Conservation (phyloP, 2,888 invertebrate genomes). For the Eutolmus rufibarbis region DNA sequence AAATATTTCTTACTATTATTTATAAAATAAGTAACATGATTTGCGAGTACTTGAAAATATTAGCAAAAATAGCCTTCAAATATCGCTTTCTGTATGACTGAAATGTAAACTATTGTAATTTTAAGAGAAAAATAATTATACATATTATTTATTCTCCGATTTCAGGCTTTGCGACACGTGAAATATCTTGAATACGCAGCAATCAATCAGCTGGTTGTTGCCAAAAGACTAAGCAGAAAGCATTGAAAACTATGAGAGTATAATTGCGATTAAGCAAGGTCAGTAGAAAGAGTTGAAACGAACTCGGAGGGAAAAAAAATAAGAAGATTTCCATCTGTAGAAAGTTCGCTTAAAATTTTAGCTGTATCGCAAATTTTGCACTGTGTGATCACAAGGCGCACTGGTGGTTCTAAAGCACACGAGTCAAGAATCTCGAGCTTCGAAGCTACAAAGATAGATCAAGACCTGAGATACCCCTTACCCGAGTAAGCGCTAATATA, state of each 20-base stretch:
- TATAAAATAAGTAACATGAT: background rate
- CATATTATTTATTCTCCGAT: background rate
- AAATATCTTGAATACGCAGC: background rate
- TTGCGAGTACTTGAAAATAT: background rate
- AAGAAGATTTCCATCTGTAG: background rate
- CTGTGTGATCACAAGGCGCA: background rate
- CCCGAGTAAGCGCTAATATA: constrained; percentile 13
- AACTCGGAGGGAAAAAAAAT: background rate
- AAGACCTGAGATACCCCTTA: background rate
- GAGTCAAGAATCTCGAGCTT: background rate
- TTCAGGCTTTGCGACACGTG: background rate
- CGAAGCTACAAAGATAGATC: background rate
- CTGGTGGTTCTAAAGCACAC: background rate
- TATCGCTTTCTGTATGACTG: background rate
- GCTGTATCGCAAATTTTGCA: background rate
- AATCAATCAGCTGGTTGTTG: background rate
- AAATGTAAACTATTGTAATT: too few relatives aligned
- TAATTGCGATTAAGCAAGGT: background rate
- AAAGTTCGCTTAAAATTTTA: background rate
- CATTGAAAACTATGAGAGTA: background rate
- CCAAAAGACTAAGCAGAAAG: background rate
- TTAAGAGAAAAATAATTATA: background rate
- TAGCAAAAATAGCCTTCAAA: background rate
- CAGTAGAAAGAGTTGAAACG: background rate
- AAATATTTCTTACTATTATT: background rate